A percentile compares a stretch with the other conserved stretches of the same genome.
Conservation (phyloP, 2,797 vertebrate genomes). For the Triplophysa bombifrons region DNA sequence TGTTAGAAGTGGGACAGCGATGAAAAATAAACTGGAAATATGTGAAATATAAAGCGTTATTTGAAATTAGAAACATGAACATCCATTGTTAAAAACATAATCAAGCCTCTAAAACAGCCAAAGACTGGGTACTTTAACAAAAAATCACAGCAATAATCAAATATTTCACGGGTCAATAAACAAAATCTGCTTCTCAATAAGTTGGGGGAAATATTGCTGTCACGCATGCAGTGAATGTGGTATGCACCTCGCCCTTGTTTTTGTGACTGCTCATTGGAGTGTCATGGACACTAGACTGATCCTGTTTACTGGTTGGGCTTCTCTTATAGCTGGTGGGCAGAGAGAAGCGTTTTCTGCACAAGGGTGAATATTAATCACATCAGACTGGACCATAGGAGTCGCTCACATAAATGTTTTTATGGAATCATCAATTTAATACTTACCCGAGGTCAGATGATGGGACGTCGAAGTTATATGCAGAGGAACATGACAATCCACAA, state of each 20-base stretch:
- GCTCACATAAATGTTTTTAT: conserved; percentile 27
- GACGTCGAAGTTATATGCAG: not conserved
- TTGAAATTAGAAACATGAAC: no score
- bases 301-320: conserved; percentile 40
- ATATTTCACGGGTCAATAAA: conserved; percentile 51
- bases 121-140: conserved; percentile 21
- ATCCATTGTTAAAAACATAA: no score
- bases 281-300: conserved; percentile 35
- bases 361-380: conserved; percentile 48
- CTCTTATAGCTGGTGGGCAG: conserved; percentile 6
- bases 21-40: no score
- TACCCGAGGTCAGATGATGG: conserved; percentile 21
- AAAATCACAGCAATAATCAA: conserved; percentile 46
- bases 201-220: not conserved
- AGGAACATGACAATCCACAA: not conserved
- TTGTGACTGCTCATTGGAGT: conserved; percentile 35
- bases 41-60: no score
- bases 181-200: conserved; percentile 42
- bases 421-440: conserved; percentile 9
- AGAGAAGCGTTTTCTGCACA: not conserved
- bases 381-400: not conserved
- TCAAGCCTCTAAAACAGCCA: no score
- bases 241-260: not conserved
- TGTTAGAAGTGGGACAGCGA: no score
- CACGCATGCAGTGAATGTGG: not conserved